Evolutionary conservation across 2,113 vertebrate species (phyloP).

Genomic region (Melierax canorus): DNA sequence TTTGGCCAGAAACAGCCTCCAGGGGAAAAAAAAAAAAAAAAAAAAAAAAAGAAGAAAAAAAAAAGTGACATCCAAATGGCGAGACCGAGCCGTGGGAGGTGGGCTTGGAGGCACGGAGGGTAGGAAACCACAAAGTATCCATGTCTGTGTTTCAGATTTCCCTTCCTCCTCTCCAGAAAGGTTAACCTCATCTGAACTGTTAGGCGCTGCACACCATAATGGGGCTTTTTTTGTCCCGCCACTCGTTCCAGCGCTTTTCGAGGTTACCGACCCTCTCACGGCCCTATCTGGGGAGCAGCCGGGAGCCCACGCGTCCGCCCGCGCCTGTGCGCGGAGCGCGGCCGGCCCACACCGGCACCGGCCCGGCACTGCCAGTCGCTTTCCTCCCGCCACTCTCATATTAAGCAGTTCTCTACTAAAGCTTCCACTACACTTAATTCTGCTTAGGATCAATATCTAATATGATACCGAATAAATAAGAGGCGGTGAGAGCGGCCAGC

Average conservation of each 20-base stretch:
- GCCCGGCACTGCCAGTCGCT: not conserved
- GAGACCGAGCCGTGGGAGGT: conserved; percentile 3
- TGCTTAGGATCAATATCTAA: conserved; percentile 79
- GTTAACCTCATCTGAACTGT: conserved; percentile 42
- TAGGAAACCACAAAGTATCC: conserved; percentile 23
- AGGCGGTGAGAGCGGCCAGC: conserved; percentile 75
- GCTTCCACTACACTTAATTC: conserved; percentile 80
- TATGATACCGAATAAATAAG: conserved; percentile 82
- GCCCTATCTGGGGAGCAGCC: not conserved
- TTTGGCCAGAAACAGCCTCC: conserved; percentile 23
- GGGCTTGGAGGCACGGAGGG: not conserved
- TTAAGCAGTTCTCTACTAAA: conserved; percentile 55
- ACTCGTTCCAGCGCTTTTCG: not conserved
- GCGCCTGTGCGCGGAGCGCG: not conserved
- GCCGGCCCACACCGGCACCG: not conserved
- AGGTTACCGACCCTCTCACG: not conserved
- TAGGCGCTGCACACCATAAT: not conserved
- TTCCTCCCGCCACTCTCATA: not conserved
- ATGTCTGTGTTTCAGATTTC: conserved; percentile 39
- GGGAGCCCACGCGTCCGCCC: not conserved
- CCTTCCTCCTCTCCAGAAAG: conserved; percentile 14
- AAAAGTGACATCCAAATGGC: conserved; percentile 12
- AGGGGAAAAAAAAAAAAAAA: not conserved
- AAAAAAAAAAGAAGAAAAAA: not conserved
- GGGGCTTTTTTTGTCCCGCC: conserved; percentile 18